These are phyloP conservation scores for Phalacrocorax aristotelis DNA, from an alignment of 2,113 vertebrate genomes.

Conservation along the genomic window DNA sequence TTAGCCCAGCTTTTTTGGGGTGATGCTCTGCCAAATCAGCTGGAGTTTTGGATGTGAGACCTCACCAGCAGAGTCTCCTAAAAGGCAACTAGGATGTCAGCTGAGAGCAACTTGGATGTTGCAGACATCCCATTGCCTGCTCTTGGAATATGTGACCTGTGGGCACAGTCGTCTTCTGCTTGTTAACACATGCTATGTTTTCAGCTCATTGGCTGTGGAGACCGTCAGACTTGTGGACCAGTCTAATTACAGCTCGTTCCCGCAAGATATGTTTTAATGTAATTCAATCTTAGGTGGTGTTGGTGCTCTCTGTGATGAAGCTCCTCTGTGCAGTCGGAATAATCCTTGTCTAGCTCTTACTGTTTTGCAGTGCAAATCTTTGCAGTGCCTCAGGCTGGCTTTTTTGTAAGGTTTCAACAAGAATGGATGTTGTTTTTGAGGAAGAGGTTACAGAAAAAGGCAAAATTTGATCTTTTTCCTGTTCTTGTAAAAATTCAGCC, in stretches of 20 bases:
- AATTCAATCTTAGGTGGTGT: not conserved
- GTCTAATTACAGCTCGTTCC: not conserved
- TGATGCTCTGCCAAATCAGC: not conserved
- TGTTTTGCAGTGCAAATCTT: not conserved
- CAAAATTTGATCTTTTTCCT: not conserved
- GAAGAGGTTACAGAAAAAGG: not conserved
- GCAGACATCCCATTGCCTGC: not conserved
- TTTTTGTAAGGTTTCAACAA: not conserved
- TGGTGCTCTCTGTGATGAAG: not conserved
- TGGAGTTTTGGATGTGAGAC: not conserved
- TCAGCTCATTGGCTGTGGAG: not conserved
- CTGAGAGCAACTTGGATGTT: not conserved
- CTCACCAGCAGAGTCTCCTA: not conserved
- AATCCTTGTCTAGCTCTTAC: not conserved
- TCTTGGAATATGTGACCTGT: not conserved
- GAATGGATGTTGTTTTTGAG: not conserved
- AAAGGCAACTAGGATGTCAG: rapidly evolving
- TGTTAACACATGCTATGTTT: not conserved
- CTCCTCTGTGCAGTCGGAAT: not conserved
- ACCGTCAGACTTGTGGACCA: not conserved
- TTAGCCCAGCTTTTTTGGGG: not conserved
- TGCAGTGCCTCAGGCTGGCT: constrained; percentile 8
- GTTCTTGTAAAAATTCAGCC: not conserved
- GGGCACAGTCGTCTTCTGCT: not conserved
- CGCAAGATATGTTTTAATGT: not conserved